Percentiles rank a stretch among this genome's conserved stretches.
Conservation (phyloP, 2,888 invertebrate genomes). For the Rhingia rostrata region DNA sequence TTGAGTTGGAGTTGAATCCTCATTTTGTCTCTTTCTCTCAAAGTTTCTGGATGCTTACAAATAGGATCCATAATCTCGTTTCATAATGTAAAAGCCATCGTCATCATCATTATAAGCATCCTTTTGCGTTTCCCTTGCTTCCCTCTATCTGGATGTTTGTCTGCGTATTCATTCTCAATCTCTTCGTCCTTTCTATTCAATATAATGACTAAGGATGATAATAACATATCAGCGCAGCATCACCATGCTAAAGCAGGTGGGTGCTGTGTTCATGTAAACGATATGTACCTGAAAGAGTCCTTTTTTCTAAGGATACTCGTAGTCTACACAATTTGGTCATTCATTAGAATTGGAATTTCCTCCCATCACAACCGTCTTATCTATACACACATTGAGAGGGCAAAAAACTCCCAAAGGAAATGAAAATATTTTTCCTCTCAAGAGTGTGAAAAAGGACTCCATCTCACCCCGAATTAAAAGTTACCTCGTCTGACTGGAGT, state of each 20-base stretch:
- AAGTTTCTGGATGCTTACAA: slow-evolving; percentile 30
- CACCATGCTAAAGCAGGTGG: slow-evolving; percentile 20
- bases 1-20: slow-evolving; percentile 65
- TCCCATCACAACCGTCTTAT: too few species aligned
- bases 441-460: neutral
- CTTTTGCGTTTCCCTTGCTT: slow-evolving; percentile 10
- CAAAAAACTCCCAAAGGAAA: slow-evolving; percentile 46
- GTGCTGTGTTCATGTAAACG: slow-evolving; percentile 45
- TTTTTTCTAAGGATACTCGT: slow-evolving; percentile 44
- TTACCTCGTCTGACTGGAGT: slow-evolving; percentile 66
- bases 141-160: neutral
- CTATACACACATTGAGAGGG: slow-evolving; percentile 16
- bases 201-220: slow-evolving; percentile 69
- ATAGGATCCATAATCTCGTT: slow-evolving; percentile 73
- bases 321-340: slow-evolving; percentile 67
- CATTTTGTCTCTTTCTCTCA: slow-evolving; percentile 19
- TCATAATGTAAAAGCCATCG: slow-evolving; percentile 73
- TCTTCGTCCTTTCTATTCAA: slow-evolving; percentile 60
- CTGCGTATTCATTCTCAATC: slow-evolving; percentile 9
- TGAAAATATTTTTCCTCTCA: slow-evolving; percentile 42
- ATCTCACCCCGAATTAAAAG: slow-evolving; percentile 51
- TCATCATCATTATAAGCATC: slow-evolving; percentile 66
- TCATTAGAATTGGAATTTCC: slow-evolving; percentile 60
- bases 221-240: slow-evolving; percentile 71
- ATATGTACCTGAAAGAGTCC: slow-evolving; percentile 56